phyloP scores from a whole-genome alignment of 2,888 invertebrate genomes.

The Pyrrhia umbra region DNA sequence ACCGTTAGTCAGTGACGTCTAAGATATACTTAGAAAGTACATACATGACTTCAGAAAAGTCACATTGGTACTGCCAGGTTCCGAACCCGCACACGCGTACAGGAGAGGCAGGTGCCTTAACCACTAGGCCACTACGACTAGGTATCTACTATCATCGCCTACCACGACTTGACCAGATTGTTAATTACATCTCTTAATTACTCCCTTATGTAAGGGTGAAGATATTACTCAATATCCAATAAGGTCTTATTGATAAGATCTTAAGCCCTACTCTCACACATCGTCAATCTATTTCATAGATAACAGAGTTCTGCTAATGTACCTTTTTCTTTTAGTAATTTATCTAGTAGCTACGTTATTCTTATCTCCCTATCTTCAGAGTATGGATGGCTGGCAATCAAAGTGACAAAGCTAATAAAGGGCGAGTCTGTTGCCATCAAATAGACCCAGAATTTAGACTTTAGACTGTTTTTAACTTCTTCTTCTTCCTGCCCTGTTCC shows the following conservation, averaged over 20 bases:
- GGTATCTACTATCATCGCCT: no score
- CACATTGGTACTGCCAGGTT: no score
- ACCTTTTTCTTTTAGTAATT: conserved; percentile 26
- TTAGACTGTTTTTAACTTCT: no score
- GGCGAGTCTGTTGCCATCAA: background rate
- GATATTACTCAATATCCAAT: conserved; percentile 2
- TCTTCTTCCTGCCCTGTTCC: no score
- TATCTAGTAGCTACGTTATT: conserved; percentile 27
- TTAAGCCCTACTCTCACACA: conserved; percentile 39
- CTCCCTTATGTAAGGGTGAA: background rate
- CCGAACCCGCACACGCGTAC: no score
- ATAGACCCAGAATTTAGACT: background rate
- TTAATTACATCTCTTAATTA: no score
- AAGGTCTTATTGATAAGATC: conserved; percentile 46
- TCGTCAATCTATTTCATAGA: conserved; percentile 30
- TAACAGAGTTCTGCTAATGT: conserved; percentile 31
- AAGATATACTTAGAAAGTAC: no score
- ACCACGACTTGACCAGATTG: no score
- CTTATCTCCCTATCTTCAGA: conserved; percentile 1
- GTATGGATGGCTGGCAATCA: background rate
- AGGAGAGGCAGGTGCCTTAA: no score
- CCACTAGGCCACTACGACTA: no score
- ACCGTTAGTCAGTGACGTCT: no score
- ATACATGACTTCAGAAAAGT: no score
- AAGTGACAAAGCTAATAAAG: background rate